A percentile compares a stretch with the other conserved stretches of the same genome.
phyloP scores from a whole-genome alignment of 2,113 vertebrate genomes.

The Laticauda colubrina region DNA sequence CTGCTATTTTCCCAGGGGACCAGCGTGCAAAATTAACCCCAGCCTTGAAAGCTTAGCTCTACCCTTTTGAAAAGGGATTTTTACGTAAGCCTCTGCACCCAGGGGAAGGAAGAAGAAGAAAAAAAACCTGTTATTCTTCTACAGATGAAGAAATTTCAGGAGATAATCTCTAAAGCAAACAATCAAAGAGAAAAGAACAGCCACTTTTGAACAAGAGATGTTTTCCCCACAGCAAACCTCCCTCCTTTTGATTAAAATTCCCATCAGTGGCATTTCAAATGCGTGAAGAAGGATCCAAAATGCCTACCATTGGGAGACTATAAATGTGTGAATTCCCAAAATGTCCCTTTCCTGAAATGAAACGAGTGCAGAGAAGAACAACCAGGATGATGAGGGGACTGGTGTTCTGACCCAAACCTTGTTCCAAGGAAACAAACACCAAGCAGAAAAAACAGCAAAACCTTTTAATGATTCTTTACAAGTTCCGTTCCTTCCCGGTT shows the following conservation, averaged over 20 bases:
- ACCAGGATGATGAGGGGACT: too few species aligned
- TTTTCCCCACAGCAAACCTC: conserved; percentile 32
- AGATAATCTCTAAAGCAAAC: conserved; percentile 60
- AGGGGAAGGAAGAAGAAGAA: too few species aligned
- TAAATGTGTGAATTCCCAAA: neutral
- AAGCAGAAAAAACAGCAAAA: too few species aligned
- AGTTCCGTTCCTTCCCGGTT: too few species aligned
- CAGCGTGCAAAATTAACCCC: conserved; percentile 38
- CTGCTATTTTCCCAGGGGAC: conserved; percentile 55
- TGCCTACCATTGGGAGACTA: neutral
- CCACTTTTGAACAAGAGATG: conserved; percentile 39
- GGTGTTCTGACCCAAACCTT: too few species aligned
- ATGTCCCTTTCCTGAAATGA: too few species aligned
- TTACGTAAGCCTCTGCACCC: conserved; percentile 28
- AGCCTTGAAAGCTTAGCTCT: conserved; percentile 43
- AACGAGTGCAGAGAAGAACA: too few species aligned
- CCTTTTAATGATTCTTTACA: too few species aligned
- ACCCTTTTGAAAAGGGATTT: neutral
- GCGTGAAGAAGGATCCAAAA: too few species aligned
- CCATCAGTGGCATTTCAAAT: too few species aligned
- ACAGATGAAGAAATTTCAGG: conserved; percentile 49
- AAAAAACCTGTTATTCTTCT: conserved; percentile 7
- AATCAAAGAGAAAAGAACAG: neutral
- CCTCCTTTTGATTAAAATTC: conserved; percentile 32
- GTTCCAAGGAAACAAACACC: too few species aligned